These are phyloP conservation scores for Amyelois transitella DNA, from an alignment of 1,140 invertebrate species.

Conservation along the genomic window DNA sequence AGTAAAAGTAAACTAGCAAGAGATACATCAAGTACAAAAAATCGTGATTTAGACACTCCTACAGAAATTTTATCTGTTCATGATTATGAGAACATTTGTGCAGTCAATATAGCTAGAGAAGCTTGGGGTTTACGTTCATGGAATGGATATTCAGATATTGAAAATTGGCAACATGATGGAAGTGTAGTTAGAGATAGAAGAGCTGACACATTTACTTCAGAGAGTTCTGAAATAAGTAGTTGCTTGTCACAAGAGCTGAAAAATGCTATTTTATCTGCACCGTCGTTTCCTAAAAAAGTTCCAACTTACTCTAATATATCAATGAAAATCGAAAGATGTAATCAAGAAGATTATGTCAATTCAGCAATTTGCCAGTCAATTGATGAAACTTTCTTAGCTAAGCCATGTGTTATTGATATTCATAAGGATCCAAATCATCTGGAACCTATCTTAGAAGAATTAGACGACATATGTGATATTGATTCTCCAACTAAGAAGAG, in stretches of 20 bases:
- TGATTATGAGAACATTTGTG: slow-evolving; percentile 82
- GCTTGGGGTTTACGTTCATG: slow-evolving; percentile 81
- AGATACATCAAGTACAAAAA: slow-evolving; percentile 41
- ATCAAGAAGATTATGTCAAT: slow-evolving; percentile 76
- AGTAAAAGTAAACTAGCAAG: slow-evolving; percentile 44
- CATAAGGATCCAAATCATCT: slow-evolving; percentile 74
- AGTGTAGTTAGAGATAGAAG: slow-evolving; percentile 76
- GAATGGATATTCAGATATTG: slow-evolving; percentile 79
- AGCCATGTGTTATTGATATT: slow-evolving; percentile 75
- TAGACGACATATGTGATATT: slow-evolving; percentile 71
- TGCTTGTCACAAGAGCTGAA: slow-evolving; percentile 62
- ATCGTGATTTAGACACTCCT: slow-evolving; percentile 73
- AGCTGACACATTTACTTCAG: slow-evolving; percentile 75
- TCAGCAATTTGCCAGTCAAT: slow-evolving; percentile 70
- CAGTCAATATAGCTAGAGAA: slow-evolving; percentile 78
- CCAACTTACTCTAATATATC: slow-evolving; percentile 65
- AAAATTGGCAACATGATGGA: slow-evolving; percentile 78
- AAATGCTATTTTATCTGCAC: slow-evolving; percentile 61
- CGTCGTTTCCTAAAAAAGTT: slow-evolving; percentile 55
- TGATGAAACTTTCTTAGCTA: slow-evolving; percentile 72
- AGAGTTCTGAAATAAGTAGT: slow-evolving; percentile 70
- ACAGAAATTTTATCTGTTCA: slow-evolving; percentile 78
- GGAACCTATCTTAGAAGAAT: slow-evolving; percentile 76
- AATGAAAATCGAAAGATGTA: slow-evolving; percentile 53
- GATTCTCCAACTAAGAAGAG: slow-evolving; percentile 58